Conservation (phyloP, 2,797 vertebrate species). For the Scyliorhinus canicula region DNA sequence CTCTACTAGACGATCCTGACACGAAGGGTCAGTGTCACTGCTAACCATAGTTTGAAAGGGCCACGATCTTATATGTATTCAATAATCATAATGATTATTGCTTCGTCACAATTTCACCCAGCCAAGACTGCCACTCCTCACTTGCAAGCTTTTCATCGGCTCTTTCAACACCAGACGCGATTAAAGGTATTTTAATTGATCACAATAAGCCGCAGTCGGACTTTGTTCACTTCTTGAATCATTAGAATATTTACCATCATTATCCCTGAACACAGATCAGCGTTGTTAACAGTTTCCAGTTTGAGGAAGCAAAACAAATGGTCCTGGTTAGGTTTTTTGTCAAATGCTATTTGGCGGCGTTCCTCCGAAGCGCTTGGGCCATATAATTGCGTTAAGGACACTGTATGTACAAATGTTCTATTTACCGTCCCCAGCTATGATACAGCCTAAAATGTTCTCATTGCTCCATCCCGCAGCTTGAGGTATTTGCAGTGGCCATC, state of each 20-base stretch:
- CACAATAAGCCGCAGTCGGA: background rate
- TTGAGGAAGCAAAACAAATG: background rate
- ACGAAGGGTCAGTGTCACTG: background rate
- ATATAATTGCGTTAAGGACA: background rate
- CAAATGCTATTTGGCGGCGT: background rate
- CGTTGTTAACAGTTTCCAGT: background rate
- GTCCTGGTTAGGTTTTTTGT: no score
- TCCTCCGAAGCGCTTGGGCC: background rate
- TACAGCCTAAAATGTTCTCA: background rate
- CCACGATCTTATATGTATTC: background rate
- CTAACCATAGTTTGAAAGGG: background rate
- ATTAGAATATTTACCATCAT: background rate
- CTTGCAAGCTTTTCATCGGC: background rate
- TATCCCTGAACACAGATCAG: background rate
- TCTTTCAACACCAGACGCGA: background rate
- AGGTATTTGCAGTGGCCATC: constrained; percentile 59
- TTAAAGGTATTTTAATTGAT: background rate
- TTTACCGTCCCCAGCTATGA: constrained; percentile 1
- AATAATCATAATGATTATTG: background rate
- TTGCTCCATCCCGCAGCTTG: constrained; percentile 59
- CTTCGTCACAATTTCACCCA: background rate
- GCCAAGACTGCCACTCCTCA: background rate
- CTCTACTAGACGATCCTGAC: background rate
- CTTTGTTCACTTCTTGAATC: background rate
- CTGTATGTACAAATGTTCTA: background rate